phyloP scores from a whole-genome alignment of 2,113 vertebrate species.

The Macquaria ambigua region DNA sequence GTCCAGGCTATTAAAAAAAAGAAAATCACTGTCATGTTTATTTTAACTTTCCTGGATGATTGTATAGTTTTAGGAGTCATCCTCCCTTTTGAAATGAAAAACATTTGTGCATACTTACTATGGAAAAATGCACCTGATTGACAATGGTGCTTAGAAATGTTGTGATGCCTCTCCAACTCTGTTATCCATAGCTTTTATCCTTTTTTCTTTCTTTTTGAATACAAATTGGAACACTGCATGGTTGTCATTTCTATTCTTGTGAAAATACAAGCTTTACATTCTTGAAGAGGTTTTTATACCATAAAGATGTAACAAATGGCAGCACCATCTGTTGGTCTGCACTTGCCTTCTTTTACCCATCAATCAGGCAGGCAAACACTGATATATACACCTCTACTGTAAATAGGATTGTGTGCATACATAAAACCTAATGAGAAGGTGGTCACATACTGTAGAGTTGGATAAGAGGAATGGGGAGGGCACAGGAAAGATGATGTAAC shows the following conservation, averaged over 20 bases:
- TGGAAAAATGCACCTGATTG: not conserved
- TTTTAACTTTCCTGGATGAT: not conserved
- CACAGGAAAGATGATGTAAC: conserved; percentile 29
- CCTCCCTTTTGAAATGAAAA: not conserved
- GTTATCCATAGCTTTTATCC: not conserved
- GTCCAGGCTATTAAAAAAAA: not conserved
- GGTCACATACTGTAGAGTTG: not conserved
- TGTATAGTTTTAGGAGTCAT: not conserved
- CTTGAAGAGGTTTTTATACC: not conserved
- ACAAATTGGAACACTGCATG: not conserved
- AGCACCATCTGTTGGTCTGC: not conserved
- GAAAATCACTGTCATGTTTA: not conserved
- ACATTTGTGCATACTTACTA: not conserved
- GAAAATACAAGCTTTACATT: not conserved
- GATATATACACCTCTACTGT: not conserved
- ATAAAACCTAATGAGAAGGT: conserved; percentile 1
- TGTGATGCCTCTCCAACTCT: not conserved
- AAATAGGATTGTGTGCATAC: not conserved
- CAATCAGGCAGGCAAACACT: not conserved
- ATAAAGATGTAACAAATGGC: not conserved
- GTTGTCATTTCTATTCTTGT: not conserved
- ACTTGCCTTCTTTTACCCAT: not conserved
- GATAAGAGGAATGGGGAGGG: conserved; percentile 12
- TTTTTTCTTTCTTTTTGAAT: not conserved
- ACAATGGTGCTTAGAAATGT: not conserved